Base-by-base conservation (phyloP, 2,888 invertebrate genomes). In the Amiota communis region DNA sequence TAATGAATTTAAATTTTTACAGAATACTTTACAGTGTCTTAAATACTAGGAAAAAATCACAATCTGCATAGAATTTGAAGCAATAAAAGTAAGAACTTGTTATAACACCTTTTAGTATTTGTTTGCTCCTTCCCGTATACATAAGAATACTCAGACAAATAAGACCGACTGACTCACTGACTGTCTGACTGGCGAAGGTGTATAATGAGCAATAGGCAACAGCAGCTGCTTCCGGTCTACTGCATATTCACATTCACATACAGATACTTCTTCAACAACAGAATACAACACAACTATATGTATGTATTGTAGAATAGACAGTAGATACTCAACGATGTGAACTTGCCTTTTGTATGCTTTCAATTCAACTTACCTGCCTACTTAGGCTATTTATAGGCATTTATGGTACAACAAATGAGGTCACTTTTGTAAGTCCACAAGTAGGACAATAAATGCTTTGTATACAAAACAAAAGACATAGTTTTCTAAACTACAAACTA, bases 331-430 rank as follows among this genome's bases (percentile, higher is more conserved):
- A 36, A 36, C 36, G 36, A 36, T 36, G 36, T 36, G 36, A 36
- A 36, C 36, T 36, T 36, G 36, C 36, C 36, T 36, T 36, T 2
- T 6, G 4, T 36, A 2, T 36, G 36, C 36, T 36, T 36, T 4
- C 36, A 36, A 36, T 36, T 36, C 36, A 36, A 36, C 36, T 36
- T 36, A n/a, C n/a, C 70, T 46, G 72, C 69, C 73, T 70, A 73
- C 64, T 49, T 56, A n/a, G 63, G 61, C 71, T 69, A 51, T 63
- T 72, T 67, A 20, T 51, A 67, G 20, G n/a, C 46, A 49, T 23
- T 67, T 69, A 56, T 73, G n/a, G n/a, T n/a, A n/a, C n/a, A 74
- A 72, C 78, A 82, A 81, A 81, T 81, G 76, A 79, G 75, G 61
- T 78, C 75, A 74, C 36, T 81, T 81, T 59, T 78, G 70, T 68